Conservation (phyloP, 2,113 vertebrate genomes). For the mouse (Mus musculus) region DNA sequence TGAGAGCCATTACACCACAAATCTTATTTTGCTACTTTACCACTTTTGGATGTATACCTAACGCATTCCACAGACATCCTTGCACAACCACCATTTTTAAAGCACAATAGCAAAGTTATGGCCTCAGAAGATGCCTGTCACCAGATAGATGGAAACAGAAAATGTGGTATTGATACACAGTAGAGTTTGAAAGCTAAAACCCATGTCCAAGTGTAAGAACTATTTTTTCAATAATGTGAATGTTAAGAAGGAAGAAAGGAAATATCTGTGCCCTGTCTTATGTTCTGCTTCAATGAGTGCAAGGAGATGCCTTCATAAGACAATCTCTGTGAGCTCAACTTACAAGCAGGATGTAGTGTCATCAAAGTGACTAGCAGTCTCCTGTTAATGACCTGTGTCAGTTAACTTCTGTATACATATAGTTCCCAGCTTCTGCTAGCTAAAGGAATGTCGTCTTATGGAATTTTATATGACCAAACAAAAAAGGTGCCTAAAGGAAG, state of each 20-base stretch:
- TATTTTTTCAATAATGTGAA: neutral
- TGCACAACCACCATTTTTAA: neutral
- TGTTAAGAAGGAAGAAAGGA: neutral
- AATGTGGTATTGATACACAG: neutral
- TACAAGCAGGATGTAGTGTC: neutral
- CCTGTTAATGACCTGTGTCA: neutral
- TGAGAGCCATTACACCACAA: neutral
- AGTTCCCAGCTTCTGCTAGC: neutral
- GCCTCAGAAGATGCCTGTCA: no score
- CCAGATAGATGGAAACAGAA: neutral
- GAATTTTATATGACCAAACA: neutral
- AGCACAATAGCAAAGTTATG: neutral
- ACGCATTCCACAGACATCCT: neutral
- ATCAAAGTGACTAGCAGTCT: neutral
- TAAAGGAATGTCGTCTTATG: neutral
- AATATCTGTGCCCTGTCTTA: neutral
- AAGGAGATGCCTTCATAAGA: neutral
- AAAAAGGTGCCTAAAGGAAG: accelerated
- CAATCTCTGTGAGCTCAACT: neutral
- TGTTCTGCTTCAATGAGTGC: no score
- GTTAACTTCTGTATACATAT: neutral
- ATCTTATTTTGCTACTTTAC: neutral
- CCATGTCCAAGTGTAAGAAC: neutral
- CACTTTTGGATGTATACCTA: neutral
- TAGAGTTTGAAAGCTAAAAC: neutral